Base-by-base conservation (phyloP, 1,140 invertebrate genomes). In the Hyposmocoma kahamanoa region DNA sequence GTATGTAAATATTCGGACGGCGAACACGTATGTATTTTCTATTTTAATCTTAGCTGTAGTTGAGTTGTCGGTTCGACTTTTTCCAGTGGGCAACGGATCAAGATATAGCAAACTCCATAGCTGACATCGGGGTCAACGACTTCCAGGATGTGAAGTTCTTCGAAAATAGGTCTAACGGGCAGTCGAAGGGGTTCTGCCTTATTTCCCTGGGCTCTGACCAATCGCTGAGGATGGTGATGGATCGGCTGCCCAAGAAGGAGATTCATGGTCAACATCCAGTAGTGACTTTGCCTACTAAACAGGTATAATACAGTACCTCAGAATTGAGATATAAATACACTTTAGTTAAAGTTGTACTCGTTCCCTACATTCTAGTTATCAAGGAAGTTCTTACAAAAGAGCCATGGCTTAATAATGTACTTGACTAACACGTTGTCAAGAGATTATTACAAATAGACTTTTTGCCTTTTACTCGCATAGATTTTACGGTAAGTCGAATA, bases 111-210 rank as follows among this genome's bases (percentile, higher is more conserved):
- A 95, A 98, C 87, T 92, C 95, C 1, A 90, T 98, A 47, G 89
- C 90, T 41, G 92, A 92, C 53, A 89, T 98, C 58, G 98, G 97
- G 17, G 94, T 99, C 2, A 91, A 89, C 50, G 98, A 99, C 84
- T 93, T 99, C 60, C 89, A 98, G 56, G 98, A 99, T 79, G 96
- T 99, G 10, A 99, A 99, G 87, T 99, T 99, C 86, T 98, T 99
- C 88, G 98, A 99, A 87, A 99, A 99, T 87, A 91, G 98, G 64
- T 95, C 96, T 9, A 99, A 99, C 90, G 98, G 98, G 20, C 98
- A 99, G 83, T 98, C 97, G 0, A 99, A 99, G 90, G 98, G 98
- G 32, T 98, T 98, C 83, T 98, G 96, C 78, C 92, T 97, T 13
- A 92, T 98, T 58, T 95, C 95, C 1, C 87, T 98, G 39, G 95